Evolutionary conservation across 2,797 vertebrate species (phyloP).

Genomic region (Mormyrops boulengeri): DNA sequence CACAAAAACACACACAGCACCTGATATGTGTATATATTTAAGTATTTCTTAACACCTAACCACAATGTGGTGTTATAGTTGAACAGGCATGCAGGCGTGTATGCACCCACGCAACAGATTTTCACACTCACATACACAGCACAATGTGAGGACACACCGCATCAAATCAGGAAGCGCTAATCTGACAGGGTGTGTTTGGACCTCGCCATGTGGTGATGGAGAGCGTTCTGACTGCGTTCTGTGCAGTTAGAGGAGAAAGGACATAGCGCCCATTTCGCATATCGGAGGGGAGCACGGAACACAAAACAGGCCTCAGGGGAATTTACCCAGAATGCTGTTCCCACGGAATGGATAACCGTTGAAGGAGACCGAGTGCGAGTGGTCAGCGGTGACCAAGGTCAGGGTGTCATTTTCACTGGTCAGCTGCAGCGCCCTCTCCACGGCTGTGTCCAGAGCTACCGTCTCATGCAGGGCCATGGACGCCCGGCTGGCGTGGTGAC

Average conservation of each 20-base stretch:
- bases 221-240: not conserved
- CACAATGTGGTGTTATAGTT: not conserved
- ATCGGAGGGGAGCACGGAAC: not conserved
- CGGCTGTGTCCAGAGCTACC: conserved; percentile 56
- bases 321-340: conserved; percentile 65
- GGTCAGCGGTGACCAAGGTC: conserved; percentile 64
- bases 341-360: conserved; percentile 66
- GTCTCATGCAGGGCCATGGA: conserved; percentile 64
- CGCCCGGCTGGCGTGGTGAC: conserved; percentile 55
- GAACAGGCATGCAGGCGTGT: not conserved
- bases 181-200: not conserved
- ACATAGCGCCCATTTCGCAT: not conserved
- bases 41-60: not conserved
- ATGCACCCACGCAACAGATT: not conserved
- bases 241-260: not conserved
- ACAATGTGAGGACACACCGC: not conserved
- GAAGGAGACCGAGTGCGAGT: conserved; percentile 61
- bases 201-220: not conserved
- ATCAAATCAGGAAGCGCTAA: not conserved
- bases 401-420: conserved; percentile 63
- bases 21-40: not conserved
- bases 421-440: conserved; percentile 58
- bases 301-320: not conserved
- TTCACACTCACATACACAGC: conserved; percentile 22
- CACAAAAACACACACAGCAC: not conserved